phyloP scores from a whole-genome alignment of 2,797 vertebrate genomes.

The Molothrus ater region DNA sequence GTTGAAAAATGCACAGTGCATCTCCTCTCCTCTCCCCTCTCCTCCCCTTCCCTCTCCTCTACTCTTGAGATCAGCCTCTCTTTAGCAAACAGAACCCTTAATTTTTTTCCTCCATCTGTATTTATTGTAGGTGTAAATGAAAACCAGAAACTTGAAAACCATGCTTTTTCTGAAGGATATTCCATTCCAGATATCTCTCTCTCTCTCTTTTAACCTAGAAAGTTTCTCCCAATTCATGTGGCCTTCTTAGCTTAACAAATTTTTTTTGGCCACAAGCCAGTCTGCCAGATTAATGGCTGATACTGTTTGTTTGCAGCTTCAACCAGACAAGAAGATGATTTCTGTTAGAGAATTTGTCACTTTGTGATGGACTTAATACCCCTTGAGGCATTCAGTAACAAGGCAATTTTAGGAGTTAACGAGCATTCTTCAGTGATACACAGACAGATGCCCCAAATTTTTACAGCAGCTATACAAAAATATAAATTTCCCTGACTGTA shows the following conservation, averaged over 20 bases:
- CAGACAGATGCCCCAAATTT: neutral
- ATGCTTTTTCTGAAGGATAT: neutral
- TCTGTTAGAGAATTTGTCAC: neutral
- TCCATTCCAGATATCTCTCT: neutral
- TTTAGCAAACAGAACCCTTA: neutral
- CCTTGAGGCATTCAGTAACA: neutral
- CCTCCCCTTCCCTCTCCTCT: too few species aligned
- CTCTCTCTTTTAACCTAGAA: neutral
- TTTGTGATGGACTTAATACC: neutral
- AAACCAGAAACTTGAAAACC: neutral
- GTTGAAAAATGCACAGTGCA: neutral
- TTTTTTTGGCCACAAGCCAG: neutral
- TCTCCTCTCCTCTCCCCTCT: too few species aligned
- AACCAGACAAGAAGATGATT: constrained; percentile 6
- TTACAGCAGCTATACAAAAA: neutral
- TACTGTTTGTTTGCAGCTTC: neutral
- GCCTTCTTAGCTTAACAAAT: neutral
- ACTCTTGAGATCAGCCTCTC: neutral
- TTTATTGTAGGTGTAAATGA: neutral
- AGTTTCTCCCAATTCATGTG: neutral
- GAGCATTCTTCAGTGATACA: neutral
- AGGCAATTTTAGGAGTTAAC: neutral
- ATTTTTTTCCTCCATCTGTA: neutral
- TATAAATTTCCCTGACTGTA: neutral
- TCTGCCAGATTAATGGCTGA: neutral